Evolutionary conservation across 2,888 invertebrate genomes (phyloP), one percentile per base, ranked within the genome.

Genomic region (Eulithis prunata): DNA sequence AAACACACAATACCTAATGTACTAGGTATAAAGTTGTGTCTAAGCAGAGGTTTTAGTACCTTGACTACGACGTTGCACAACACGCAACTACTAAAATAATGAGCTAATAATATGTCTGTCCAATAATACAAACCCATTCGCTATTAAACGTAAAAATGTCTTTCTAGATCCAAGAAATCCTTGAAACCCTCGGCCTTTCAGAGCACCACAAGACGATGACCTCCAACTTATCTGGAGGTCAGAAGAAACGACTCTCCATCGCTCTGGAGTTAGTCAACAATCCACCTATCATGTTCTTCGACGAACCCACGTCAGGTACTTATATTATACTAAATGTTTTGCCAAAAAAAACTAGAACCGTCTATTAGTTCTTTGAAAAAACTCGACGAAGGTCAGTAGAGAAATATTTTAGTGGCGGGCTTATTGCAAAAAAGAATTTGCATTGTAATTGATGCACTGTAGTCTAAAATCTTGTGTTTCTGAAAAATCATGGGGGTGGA

Each of bases 231-330:
- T 98, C 98, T 0, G 99, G 99, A 28, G 99, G 99, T 1, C 98
- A 99, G 86, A 97, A 98, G 89, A 99, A 99, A 84, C 96, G 99
- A 75, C 94, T 99, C 1, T 98, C 98, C 0, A 99, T 99, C 69
- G 99, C 98, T 14, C 90, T 98, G 72, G 99, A 99, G 89, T 93
- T 99, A 74, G 98, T 99, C 74, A 98, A 98, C 92, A 99, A 99
- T 88, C 99, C 99, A 10, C 98, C 99, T 0, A 96, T 99, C 70
- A 98, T 99, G 98, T 99, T 99, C 92, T 98, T 99, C 85, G 99
- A 99, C 85, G 99, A 99, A 87, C 99, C 99, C 0, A 99, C 99
- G 71, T 98, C 98, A 73, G 99, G 99, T 69, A 69, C 10, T 21
- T 21, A 41, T 41, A 7, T 41, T 41, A 41, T 41, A 7, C 10